Evolutionary conservation across 2,113 vertebrate genomes (phyloP), one percentile per base, ranked within the genome.

Genomic region (Gambusia holbrooki): DNA sequence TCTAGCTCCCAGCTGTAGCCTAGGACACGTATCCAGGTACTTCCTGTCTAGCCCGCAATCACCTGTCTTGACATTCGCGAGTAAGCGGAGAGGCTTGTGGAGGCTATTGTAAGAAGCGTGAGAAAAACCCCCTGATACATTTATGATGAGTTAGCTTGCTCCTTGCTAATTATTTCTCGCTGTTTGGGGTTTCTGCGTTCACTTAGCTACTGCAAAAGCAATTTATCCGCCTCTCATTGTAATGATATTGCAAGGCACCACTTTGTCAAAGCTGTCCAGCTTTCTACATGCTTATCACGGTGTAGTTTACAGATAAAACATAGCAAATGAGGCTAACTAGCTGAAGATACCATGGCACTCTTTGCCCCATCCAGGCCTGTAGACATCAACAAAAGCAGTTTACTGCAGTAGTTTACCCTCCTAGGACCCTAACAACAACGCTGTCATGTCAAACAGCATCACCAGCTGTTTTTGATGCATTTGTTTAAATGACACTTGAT

Each of bases 21-120:
- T 80, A 71, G 58, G 30, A 70, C 70, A 69, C 77, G 14, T 28
- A 60, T 61, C 65, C 27, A 61, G 73, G n/a, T 62, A 83, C 83
- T 89, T 89, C 86, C 67, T 77, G 79, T 79, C 83, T 51, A 66
- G 61, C 17, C 12, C 35, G 29, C 30, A 0, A 27, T 90, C 87
- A 83, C 77, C 81, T 85, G 67, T 42, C 17, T 30, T 73, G 73
- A 67, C 75, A 4, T 42, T 71, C n/a, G 7, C 70, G 37, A 13
- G 48, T 40, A 2, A 14, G 14, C 29, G 63, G 37, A 22, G 61
- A 15, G 19, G 12, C 32, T 0, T 33, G 25, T 60, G 37, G 58
- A 22, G 4, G 61, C 15, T 15, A 17, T 14, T 0, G 0, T 30
- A 72, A 27, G 69, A 19, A 4, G 5, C 42, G 37, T 17, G 19